Conservation (phyloP, 2,113 vertebrate species). For the Camelus dromedarius region DNA sequence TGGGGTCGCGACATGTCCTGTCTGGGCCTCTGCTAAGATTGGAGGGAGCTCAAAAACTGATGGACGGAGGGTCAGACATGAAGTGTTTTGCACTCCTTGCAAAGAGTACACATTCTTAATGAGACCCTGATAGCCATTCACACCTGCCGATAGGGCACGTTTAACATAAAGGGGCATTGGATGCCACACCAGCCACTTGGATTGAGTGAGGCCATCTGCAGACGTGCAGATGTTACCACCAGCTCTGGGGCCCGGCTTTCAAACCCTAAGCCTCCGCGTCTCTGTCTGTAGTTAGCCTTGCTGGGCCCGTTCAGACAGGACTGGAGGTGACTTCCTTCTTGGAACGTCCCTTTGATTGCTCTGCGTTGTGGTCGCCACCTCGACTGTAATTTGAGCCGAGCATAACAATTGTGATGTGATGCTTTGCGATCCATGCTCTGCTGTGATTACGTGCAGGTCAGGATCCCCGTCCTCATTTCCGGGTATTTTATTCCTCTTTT, state of each 20-base stretch:
- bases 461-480: no score
- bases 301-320: background rate
- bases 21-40: background rate
- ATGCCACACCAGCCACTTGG: no score
- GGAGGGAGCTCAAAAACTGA: background rate
- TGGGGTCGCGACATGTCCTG: background rate
- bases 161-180: background rate
- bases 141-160: fast-evolving
- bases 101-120: fast-evolving
- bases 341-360: background rate
- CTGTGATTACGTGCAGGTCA: background rate
- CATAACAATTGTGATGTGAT: no score
- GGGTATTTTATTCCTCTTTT: background rate
- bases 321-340: fast-evolving
- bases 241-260: fast-evolving
- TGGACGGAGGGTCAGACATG: fast-evolving
- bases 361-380: background rate
- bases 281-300: fast-evolving
- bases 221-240: background rate
- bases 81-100: background rate
- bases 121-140: fast-evolving
- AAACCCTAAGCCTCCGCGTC: fast-evolving
- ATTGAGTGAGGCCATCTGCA: fast-evolving
- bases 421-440: background rate
- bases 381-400: fast-evolving